Base-by-base conservation (phyloP, 2,797 vertebrate genomes). In the Prunella strophiata region DNA sequence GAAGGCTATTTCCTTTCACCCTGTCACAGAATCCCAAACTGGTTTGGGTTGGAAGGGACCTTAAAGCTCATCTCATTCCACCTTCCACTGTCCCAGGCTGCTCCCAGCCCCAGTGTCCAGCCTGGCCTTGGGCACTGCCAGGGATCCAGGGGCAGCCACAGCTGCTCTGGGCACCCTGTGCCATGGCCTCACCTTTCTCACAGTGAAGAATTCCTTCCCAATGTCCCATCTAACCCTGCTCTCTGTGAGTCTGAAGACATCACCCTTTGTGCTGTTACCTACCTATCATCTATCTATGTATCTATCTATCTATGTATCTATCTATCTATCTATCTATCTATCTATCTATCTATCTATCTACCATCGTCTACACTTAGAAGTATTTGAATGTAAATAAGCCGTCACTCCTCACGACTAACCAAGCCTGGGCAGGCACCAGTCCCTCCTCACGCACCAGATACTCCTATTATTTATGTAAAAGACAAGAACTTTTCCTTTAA, bases 81-180 rank as follows among this genome's bases (percentile, higher is more conserved):
- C 10, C n/a, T 74, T 5, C 26, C n/a, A 19, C 14, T 34, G 1
- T 0, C 0, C 34, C 40, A 34, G 21, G 16, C 1, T 52, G n/a
- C 14, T 73, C 23, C 59, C 9, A 73, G n/a, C 13, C 36, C 27
- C 16, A 6, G 34, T 7, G 34, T 34, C 25, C 61, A 73, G 0
- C 47, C 40, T 19, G 40, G 29, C 23, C 38, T 12, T 3, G 52
- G 4, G 17, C 52, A 38, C 5, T 58, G 9, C 15, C 52, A 58
- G n/a, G n/a, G 10, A 21, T n/a, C 7, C n/a, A 48, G 32, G 13
- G 19, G 27, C 32, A 78, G 42, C 42, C 34, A 27, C 50, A 71
- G 30, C 36, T 63, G 14, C 7, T 48, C 65, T 55, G 42, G 57
- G 29, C 16, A 34, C 1, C 14, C 54, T 45, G 22, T 18, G n/a